phyloP scores from a whole-genome alignment of 2,797 vertebrate species.

The Myioborus miniatus region DNA sequence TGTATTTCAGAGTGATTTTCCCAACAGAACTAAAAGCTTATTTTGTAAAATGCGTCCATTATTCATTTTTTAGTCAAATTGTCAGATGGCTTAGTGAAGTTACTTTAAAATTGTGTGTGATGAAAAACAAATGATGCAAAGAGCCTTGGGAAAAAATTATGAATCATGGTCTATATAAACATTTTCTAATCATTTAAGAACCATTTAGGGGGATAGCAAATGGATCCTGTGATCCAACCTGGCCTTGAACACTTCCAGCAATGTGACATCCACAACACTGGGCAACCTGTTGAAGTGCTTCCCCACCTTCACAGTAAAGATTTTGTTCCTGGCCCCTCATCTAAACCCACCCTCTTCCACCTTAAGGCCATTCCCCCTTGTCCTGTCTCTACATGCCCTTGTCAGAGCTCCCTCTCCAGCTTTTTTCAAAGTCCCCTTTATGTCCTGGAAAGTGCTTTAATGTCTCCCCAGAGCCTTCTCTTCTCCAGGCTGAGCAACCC shows the following conservation, averaged over 20 bases:
- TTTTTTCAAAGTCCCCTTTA: background rate
- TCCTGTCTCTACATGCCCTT: background rate
- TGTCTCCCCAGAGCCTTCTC: background rate
- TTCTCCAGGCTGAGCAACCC: background rate
- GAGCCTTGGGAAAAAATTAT: background rate
- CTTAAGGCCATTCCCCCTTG: background rate
- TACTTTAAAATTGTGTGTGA: background rate
- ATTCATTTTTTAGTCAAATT: background rate
- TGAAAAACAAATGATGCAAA: background rate
- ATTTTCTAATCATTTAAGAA: background rate
- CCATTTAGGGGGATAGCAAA: background rate
- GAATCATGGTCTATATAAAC: background rate
- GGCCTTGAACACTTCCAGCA: background rate
- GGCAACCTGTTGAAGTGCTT: background rate
- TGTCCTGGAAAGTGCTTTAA: background rate
- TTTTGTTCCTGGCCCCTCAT: fast-evolving
- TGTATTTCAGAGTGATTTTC: background rate
- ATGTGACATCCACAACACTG: too few species aligned
- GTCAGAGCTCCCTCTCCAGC: background rate
- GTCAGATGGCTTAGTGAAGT: background rate
- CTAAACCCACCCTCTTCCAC: background rate
- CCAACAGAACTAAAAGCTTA: background rate
- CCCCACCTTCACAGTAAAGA: background rate
- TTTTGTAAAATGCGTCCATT: background rate
- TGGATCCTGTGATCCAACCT: background rate